phyloP scores from a whole-genome alignment of 2,797 vertebrate species.

The Cyprinella venusta region DNA sequence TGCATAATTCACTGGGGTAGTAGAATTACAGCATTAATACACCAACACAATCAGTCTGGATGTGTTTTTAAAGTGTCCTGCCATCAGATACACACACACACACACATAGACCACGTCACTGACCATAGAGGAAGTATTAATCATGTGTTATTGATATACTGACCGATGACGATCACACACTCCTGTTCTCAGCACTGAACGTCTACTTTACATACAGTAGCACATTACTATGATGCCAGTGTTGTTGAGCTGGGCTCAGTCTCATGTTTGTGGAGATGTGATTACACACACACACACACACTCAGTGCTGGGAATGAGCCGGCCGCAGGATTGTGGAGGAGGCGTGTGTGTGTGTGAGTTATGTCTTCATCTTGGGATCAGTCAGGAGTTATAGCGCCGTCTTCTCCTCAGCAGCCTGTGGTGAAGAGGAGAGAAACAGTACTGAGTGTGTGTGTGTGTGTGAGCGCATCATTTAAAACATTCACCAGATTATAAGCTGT shows the following conservation, averaged over 20 bases:
- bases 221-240: not conserved
- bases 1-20: not conserved
- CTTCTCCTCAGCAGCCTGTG: conserved; percentile 39
- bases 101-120: not conserved
- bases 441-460: too few relatives aligned
- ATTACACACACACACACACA: conserved; percentile 3
- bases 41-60: not conserved
- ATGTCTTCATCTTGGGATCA: conserved; percentile 28
- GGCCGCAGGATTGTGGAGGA: conserved; percentile 46
- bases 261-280: not conserved
- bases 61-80: not conserved
- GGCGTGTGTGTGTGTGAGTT: conserved; percentile 18
- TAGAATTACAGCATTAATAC: conserved; percentile 9
- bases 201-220: not conserved
- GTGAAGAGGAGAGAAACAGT: not conserved
- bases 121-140: not conserved
- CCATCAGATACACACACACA: not conserved
- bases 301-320: conserved; percentile 48
- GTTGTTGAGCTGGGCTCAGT: not conserved
- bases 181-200: not conserved
- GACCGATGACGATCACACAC: not conserved
- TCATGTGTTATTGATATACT: not conserved
- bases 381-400: not conserved
- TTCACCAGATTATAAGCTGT: not conserved
- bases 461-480: not conserved